phyloP scores from a whole-genome alignment of 64 coral and sea anemone species.

The Catalaphyllia jardinei region DNA sequence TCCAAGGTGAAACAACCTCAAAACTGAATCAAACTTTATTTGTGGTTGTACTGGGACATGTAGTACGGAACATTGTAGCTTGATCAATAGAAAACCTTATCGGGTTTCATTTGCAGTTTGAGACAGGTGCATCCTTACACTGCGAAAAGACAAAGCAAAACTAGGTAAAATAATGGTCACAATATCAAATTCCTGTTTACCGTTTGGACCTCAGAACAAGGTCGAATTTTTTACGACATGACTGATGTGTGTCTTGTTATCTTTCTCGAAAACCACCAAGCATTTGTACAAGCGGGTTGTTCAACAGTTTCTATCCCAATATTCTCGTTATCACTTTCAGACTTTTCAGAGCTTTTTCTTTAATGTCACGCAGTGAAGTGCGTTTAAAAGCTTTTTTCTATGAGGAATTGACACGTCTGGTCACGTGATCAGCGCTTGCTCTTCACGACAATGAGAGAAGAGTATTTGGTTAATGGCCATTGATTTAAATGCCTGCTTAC shows the following conservation, averaged over 20 bases:
- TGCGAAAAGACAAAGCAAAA: background rate
- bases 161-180: too few relatives aligned
- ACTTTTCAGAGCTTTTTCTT: background rate
- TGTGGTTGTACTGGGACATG: too few relatives aligned
- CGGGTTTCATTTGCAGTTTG: background rate
- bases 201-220: background rate
- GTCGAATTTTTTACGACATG: background rate
- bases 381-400: background rate
- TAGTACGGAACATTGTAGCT: too few relatives aligned
- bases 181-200: slow-evolving; percentile 35
- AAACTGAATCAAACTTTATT: too few relatives aligned
- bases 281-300: background rate
- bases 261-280: too few relatives aligned
- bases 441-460: background rate
- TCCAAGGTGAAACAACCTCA: too few relatives aligned
- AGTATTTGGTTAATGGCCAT: background rate
- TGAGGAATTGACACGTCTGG: background rate
- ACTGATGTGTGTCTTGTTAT: background rate
- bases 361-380: background rate
- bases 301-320: background rate
- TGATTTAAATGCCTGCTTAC: slow-evolving; percentile 9
- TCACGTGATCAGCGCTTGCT: slow-evolving; percentile 5
- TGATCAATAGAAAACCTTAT: too few relatives aligned
- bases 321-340: background rate
- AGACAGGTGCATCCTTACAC: slow-evolving; percentile 16